phyloP scores from a whole-genome alignment of 2,113 vertebrate genomes.

The Heteronetta atricapilla region DNA sequence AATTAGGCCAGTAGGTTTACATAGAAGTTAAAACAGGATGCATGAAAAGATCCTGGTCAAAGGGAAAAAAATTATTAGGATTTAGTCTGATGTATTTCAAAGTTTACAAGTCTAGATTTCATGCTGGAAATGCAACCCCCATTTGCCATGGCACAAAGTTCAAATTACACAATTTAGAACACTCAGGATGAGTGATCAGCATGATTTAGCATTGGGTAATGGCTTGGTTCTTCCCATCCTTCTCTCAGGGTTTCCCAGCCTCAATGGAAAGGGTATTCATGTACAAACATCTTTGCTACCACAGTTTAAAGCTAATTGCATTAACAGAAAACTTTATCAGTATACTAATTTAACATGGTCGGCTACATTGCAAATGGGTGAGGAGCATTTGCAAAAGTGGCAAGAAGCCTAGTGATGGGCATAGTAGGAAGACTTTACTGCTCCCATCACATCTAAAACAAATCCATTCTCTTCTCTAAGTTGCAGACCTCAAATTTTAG shows the following conservation, averaged over 20 bases:
- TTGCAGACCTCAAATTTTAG: not conserved
- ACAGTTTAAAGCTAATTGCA: not conserved
- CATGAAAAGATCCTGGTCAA: not conserved
- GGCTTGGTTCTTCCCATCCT: not conserved
- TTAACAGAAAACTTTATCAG: not conserved
- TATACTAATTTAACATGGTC: not conserved
- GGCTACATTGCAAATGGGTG: not conserved
- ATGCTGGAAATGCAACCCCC: not conserved
- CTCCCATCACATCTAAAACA: not conserved
- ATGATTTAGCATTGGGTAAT: not conserved
- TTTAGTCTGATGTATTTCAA: not conserved
- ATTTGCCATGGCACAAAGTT: not conserved
- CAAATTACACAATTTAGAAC: not conserved
- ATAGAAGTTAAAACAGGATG: not conserved
- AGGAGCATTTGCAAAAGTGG: not conserved
- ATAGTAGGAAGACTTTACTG: not conserved
- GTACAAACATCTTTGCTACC: not conserved
- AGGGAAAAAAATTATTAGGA: not conserved
- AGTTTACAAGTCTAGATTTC: not conserved
- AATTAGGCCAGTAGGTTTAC: not conserved
- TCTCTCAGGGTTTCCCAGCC: not conserved
- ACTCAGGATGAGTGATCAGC: not conserved
- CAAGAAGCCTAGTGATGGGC: not conserved
- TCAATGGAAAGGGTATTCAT: not conserved
- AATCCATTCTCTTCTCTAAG: not conserved